phyloP scores from a whole-genome alignment of 2,797 vertebrate genomes.

The Poeciliopsis turneri region DNA sequence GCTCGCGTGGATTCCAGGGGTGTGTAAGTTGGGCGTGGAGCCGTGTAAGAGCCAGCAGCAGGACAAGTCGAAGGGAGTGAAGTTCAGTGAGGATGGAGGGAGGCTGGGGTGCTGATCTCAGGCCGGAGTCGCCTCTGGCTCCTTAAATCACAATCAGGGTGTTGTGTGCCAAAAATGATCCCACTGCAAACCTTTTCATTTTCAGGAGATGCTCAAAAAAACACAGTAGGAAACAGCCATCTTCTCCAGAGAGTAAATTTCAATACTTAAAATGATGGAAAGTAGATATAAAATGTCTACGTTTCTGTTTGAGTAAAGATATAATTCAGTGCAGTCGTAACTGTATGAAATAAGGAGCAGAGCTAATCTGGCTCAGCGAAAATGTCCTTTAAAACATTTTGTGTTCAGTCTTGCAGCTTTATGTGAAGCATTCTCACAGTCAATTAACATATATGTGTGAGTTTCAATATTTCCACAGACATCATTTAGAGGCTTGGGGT shows the following conservation, averaged over 20 bases:
- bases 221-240: slow-evolving; percentile 27
- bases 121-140: slow-evolving; percentile 45
- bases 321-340: background rate
- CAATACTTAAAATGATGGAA: background rate
- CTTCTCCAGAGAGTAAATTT: background rate
- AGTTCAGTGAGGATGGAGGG: slow-evolving; percentile 26
- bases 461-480: background rate
- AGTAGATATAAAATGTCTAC: background rate
- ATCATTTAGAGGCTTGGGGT: background rate
- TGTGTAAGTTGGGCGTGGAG: slow-evolving; percentile 58
- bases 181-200: slow-evolving; percentile 27
- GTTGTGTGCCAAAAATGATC: slow-evolving; percentile 36
- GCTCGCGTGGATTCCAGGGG: slow-evolving; percentile 49
- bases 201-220: slow-evolving; percentile 46
- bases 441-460: background rate
- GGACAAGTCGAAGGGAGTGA: slow-evolving; percentile 18
- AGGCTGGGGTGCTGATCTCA: slow-evolving; percentile 27
- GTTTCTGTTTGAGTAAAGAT: background rate
- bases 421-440: background rate
- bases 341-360: background rate
- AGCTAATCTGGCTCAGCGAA: background rate
- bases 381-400: background rate
- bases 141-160: slow-evolving; percentile 43
- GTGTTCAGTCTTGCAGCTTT: background rate
- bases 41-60: slow-evolving; percentile 44